Evolutionary conservation across 2,113 vertebrate species (phyloP).

Genomic region (Hyaena hyaena): DNA sequence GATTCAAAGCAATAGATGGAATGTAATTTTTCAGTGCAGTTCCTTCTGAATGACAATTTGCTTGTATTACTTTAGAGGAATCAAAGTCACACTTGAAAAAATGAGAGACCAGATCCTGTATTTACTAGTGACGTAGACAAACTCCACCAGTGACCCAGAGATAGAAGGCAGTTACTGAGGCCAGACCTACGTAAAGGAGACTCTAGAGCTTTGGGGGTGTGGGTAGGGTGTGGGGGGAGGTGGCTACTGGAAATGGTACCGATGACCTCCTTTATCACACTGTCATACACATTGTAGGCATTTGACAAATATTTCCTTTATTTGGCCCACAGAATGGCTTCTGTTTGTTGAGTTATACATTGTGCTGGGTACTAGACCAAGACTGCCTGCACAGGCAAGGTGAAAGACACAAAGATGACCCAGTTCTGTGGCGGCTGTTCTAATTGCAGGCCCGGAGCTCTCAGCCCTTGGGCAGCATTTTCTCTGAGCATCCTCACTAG

Average conservation of each 20-base stretch:
- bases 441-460: background rate
- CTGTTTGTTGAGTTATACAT: background rate
- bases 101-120: background rate
- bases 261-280: background rate
- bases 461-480: background rate
- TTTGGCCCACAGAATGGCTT: background rate
- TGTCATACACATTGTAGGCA: background rate
- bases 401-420: background rate
- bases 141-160: background rate
- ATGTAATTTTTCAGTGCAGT: background rate
- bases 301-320: slow-evolving; percentile 3
- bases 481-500: background rate
- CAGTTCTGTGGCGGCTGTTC: background rate
- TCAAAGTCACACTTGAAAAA: background rate
- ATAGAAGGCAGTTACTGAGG: background rate
- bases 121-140: background rate
- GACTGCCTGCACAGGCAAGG: background rate
- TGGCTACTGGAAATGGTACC: background rate
- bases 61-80: slow-evolving; percentile 16
- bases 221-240: background rate
- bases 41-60: background rate
- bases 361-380: background rate
- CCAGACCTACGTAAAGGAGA: background rate
- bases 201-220: background rate
- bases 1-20: background rate